These are phyloP conservation scores for Heliothis peltigera DNA, from an alignment of 2,888 invertebrate genomes.

Conservation along the genomic window DNA sequence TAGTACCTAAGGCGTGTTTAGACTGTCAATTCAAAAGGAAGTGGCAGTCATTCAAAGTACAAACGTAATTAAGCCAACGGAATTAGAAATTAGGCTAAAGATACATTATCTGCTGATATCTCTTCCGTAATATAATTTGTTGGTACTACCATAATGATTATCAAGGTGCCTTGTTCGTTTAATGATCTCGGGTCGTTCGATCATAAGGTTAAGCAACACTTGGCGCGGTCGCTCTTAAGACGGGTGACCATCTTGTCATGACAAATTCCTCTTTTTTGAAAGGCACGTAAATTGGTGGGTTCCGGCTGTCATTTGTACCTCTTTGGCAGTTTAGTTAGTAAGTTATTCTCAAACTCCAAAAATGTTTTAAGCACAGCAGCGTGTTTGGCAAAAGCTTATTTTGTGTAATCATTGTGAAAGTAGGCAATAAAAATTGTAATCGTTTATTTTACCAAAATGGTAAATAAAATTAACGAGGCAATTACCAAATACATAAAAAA, in stretches of 20 bases:
- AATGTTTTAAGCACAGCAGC: too few species aligned
- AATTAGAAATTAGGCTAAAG: background rate
- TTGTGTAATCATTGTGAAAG: background rate
- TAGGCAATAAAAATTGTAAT: background rate
- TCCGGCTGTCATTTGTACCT: too few species aligned
- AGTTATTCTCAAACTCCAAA: too few species aligned
- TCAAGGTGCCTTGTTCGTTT: background rate
- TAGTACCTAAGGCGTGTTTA: constrained; percentile 3
- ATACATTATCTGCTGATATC: background rate
- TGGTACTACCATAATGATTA: background rate
- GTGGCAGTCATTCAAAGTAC: constrained; percentile 18
- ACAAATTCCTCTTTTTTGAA: too few species aligned
- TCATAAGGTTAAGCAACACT: too few species aligned
- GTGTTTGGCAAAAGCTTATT: background rate
- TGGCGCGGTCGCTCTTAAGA: too few species aligned
- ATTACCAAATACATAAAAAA: background rate
- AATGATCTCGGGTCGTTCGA: too few species aligned
- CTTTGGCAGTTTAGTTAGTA: too few species aligned
- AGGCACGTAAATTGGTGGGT: too few species aligned
- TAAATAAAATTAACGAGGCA: constrained; percentile 2
- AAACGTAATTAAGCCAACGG: background rate
- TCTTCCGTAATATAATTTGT: background rate
- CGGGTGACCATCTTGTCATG: too few species aligned
- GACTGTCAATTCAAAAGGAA: constrained; percentile 5
- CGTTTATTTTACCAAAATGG: background rate